These are phyloP conservation scores for Xylocampa areola DNA, from an alignment of 2,888 invertebrate genomes.

Conservation along the genomic window DNA sequence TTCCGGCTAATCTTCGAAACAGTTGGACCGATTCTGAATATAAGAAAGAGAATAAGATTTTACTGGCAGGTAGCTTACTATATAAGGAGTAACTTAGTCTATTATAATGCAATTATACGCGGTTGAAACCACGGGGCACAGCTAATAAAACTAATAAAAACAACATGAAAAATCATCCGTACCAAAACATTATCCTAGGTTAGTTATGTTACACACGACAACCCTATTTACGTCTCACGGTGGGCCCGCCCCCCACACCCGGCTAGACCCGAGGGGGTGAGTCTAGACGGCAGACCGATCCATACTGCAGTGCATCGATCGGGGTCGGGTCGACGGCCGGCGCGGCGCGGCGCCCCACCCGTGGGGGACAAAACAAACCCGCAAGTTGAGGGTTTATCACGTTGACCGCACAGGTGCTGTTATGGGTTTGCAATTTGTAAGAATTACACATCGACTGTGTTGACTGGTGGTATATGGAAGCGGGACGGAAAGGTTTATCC, in stretches of 20 bases:
- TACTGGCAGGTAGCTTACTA: too few relatives aligned
- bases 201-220: slow-evolving; percentile 61
- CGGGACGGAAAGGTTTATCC: neutral
- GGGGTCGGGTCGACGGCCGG: slow-evolving; percentile 74
- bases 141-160: too few relatives aligned
- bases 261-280: slow-evolving; percentile 56
- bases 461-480: slow-evolving; percentile 17
- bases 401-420: slow-evolving; percentile 79
- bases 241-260: slow-evolving; percentile 44
- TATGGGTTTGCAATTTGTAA: slow-evolving; percentile 63
- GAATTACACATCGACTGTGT: slow-evolving; percentile 47
- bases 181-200: slow-evolving; percentile 59
- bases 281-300: slow-evolving; percentile 89
- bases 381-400: slow-evolving; percentile 60
- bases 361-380: slow-evolving; percentile 79
- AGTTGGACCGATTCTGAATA: too few relatives aligned
- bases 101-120: too few relatives aligned
- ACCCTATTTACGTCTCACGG: slow-evolving; percentile 61
- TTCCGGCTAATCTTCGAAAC: too few relatives aligned
- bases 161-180: slow-evolving; percentile 23
- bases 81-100: too few relatives aligned
- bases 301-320: slow-evolving; percentile 87
- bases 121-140: too few relatives aligned
- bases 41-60: too few relatives aligned
- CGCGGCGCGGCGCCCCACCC: slow-evolving; percentile 66